Base-by-base conservation (phyloP, 1,140 invertebrate genomes). In the Geopemphigus sp. region DNA sequence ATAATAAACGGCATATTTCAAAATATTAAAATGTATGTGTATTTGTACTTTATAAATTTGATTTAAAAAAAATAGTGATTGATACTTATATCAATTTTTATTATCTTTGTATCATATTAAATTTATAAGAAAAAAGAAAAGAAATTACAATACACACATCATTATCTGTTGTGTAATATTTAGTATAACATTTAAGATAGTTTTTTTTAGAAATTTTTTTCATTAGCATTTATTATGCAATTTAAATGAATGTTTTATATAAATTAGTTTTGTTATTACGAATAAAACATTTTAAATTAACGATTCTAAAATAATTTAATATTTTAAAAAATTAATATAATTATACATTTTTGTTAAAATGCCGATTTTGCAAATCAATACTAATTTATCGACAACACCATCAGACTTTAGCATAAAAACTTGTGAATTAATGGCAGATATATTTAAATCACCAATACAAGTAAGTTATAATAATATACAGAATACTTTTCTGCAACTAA, bases 361-460 rank as follows among this genome's bases (percentile, higher is more conserved):
- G 72, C 72, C 72, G 15, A 76, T 76, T 17, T 59, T 76, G 10
- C 72, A 76, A 39, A 39, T 76, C 15, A 29, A 76, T 14, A 59
- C 72, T 0, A 76, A 59, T 59, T 17, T 76, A 1, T 50, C 19
- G 8, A 39, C 12, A 8, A 19, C 54, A 39, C 72, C 72, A 47
- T 45, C 8, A 59, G 72, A 76, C 0, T 76, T 76, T 76, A 0
- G 29, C 15, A 8, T 39, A 1, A 59, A 76, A 24, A 76, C 72
- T 22, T 56, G 53, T 59, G 72, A 76, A 45, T 32, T 76, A 24
- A 59, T 76, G 54, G 72, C 72, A 32, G 54, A 59, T 11, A 24
- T 59, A 45, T 76, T 76, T 59, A 59, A 59, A 17, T 57, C 72
- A 45, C 72, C 72, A 45, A 4, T 57, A 24, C 32, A 76, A 4